phyloP scores from a whole-genome alignment of 2,888 invertebrate species.

The Tetanocera ferruginea region DNA sequence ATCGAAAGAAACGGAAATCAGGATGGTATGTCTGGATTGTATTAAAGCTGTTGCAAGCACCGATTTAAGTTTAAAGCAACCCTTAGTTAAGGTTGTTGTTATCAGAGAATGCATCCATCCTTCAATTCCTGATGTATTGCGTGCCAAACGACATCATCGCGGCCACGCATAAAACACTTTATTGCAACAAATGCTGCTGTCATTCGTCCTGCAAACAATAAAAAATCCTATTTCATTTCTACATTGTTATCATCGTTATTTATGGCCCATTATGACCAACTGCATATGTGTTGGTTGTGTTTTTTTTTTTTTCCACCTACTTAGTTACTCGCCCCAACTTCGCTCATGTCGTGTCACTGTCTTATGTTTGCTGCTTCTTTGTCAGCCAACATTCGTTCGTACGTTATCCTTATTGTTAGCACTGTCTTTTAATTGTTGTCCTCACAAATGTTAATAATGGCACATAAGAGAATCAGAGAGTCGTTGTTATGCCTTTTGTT shows the following conservation, averaged over 20 bases:
- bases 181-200: neutral
- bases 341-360: too few relatives aligned
- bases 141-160: constrained; percentile 6
- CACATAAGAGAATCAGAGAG: constrained; percentile 43
- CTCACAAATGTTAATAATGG: constrained; percentile 63
- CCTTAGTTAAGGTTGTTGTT: neutral
- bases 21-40: neutral
- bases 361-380: too few relatives aligned
- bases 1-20: neutral
- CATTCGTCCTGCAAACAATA: constrained; percentile 17
- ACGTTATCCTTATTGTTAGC: too few relatives aligned
- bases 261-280: constrained; percentile 64
- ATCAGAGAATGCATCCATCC: neutral
- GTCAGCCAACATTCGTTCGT: too few relatives aligned
- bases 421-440: constrained; percentile 55
- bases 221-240: constrained; percentile 48
- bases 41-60: neutral
- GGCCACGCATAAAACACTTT: constrained; percentile 13
- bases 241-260: constrained; percentile 63
- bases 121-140: constrained; percentile 17
- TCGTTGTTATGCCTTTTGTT: constrained; percentile 50
- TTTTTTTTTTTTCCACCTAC: neutral
- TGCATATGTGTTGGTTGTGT: constrained; percentile 58
- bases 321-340: neutral
- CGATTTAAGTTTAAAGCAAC: neutral